Evolutionary conservation across 2,113 vertebrate genomes (phyloP).

Genomic region (Silurus meridionalis): DNA sequence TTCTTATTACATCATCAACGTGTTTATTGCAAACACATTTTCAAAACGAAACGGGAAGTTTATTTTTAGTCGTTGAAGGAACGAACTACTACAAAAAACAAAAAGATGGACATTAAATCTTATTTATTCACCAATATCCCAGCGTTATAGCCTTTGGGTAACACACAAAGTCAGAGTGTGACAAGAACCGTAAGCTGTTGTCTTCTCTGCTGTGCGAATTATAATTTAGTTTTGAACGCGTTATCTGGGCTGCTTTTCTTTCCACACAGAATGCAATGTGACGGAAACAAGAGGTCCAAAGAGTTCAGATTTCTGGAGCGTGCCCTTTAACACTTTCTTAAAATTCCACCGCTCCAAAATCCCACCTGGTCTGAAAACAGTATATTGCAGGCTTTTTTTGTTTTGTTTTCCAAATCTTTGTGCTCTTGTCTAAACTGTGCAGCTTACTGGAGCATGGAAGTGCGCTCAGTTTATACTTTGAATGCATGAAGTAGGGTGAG

Average conservation of each 20-base stretch:
- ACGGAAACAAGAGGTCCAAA: background rate
- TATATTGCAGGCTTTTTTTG: slow-evolving; percentile 7
- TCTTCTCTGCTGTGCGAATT: background rate
- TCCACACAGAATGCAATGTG: background rate
- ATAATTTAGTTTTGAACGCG: background rate
- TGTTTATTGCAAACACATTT: background rate
- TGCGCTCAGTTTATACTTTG: slow-evolving; percentile 54
- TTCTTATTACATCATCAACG: background rate
- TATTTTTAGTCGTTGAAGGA: background rate
- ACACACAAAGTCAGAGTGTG: background rate
- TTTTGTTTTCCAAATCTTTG: background rate
- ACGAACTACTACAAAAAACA: background rate
- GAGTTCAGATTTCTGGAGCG: background rate
- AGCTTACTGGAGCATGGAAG: slow-evolving; percentile 59
- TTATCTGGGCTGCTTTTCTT: slow-evolving; percentile 12
- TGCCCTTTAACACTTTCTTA: background rate
- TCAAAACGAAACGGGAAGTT: background rate
- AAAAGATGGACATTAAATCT: background rate
- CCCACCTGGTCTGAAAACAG: slow-evolving; percentile 1
- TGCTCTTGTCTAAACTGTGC: slow-evolving; percentile 51
- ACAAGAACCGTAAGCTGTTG: background rate
- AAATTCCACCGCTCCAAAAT: slow-evolving; percentile 7
- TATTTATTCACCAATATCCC: background rate
- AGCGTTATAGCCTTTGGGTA: background rate
- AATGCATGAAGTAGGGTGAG: slow-evolving; percentile 45